These are phyloP conservation scores for Daphoenositta chrysoptera DNA, from an alignment of 2,113 vertebrate genomes.

Conservation along the genomic window DNA sequence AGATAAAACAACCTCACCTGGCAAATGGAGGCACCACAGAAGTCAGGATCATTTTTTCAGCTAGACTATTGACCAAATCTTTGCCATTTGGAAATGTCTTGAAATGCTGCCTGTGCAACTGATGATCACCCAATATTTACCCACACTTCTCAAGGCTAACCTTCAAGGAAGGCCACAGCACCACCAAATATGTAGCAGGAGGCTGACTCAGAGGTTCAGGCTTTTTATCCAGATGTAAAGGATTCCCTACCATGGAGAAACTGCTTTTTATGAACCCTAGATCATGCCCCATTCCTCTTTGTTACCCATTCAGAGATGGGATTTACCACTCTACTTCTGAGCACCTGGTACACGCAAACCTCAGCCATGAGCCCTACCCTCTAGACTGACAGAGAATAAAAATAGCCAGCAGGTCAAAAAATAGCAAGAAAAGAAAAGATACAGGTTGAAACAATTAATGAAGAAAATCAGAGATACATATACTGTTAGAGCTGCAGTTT, in stretches of 20 bases:
- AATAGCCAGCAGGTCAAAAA: slow-evolving; percentile 7
- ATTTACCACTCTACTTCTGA: slow-evolving; percentile 29
- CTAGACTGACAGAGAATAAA: slow-evolving; percentile 8
- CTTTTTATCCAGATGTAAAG: neutral
- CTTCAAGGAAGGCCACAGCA: neutral
- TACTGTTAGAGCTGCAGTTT: neutral
- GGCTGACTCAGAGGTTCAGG: neutral
- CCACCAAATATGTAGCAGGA: neutral
- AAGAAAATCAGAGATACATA: slow-evolving; percentile 38
- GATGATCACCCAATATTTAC: neutral
- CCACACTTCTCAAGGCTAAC: neutral
- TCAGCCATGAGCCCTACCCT: neutral
- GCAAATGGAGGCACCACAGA: neutral
- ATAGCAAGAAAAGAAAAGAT: slow-evolving; percentile 51
- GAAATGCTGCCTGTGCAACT: neutral
- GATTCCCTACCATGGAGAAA: neutral
- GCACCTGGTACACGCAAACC: neutral
- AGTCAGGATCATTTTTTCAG: neutral
- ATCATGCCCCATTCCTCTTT: neutral
- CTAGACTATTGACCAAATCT: neutral
- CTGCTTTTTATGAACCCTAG: neutral
- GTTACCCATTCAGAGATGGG: slow-evolving; percentile 43
- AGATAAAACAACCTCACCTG: neutral
- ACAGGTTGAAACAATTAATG: slow-evolving; percentile 52
- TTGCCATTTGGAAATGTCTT: neutral